These are phyloP conservation scores for Hirtodrosophila histrioides DNA, from an alignment of 2,888 invertebrate genomes.

Conservation along the genomic window DNA sequence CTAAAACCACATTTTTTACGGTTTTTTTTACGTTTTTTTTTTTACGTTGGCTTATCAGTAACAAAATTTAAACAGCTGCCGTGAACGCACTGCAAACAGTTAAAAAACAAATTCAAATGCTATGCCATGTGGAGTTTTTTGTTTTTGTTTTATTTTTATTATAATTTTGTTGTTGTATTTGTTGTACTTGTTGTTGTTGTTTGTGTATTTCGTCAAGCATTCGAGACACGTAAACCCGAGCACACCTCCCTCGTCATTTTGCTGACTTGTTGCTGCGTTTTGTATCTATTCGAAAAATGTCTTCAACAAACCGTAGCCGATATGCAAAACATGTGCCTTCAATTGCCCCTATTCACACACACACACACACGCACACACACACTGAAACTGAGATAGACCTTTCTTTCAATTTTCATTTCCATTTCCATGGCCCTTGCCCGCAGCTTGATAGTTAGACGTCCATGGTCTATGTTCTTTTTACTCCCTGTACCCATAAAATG, in stretches of 20 bases:
- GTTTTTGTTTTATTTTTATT: conserved; percentile 13
- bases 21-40: conserved; percentile 10
- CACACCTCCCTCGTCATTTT: conserved; percentile 51
- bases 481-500: no score
- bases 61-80: conserved; percentile 73
- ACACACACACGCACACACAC: conserved; percentile 1
- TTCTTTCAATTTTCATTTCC: conserved; percentile 33
- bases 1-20: conserved; percentile 18
- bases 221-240: conserved; percentile 69
- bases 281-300: conserved; percentile 31
- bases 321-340: conserved; percentile 36
- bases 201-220: conserved; percentile 36
- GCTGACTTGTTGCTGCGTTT: conserved; percentile 61
- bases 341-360: conserved; percentile 32
- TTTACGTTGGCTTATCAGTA: conserved; percentile 56
- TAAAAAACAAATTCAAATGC: conserved; percentile 52
- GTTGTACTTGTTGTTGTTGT: not conserved
- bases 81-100: conserved; percentile 50
- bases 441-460: conserved; percentile 28
- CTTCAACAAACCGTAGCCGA: conserved; percentile 12
- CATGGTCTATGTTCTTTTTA: not conserved
- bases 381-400: conserved; percentile 1
- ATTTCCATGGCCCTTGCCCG: conserved; percentile 31
- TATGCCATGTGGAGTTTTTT: conserved; percentile 29
- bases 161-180: conserved; percentile 11